Evolutionary conservation across 2,113 vertebrate genomes (phyloP).

Genomic region (Trochalopteron elliotii): DNA sequence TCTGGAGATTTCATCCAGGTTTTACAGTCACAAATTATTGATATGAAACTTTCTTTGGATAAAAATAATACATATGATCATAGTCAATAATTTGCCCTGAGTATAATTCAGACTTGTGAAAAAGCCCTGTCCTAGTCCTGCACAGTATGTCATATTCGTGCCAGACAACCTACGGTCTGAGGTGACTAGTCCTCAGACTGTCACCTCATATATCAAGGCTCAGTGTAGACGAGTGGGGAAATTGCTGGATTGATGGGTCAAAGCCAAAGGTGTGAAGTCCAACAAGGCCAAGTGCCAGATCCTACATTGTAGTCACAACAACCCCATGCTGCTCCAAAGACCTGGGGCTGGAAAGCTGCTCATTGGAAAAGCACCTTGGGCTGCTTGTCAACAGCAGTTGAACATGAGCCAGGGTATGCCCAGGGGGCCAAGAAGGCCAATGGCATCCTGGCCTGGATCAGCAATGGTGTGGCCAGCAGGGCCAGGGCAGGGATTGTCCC

Average conservation of each 20-base stretch:
- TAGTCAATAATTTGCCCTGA: background rate
- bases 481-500: background rate
- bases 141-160: background rate
- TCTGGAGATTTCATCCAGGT: background rate
- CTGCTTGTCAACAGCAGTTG: background rate
- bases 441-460: background rate
- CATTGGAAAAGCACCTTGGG: rapidly evolving
- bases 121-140: background rate
- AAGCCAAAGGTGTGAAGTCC: background rate
- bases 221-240: background rate
- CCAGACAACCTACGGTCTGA: background rate
- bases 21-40: background rate
- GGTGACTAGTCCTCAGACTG: background rate
- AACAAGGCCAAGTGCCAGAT: background rate
- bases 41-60: background rate
- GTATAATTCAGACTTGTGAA: background rate
- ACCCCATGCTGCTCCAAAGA: background rate
- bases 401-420: background rate
- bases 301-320: background rate
- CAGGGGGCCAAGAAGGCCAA: background rate
- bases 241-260: background rate
- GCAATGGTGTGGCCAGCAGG: background rate
- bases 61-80: background rate
- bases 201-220: background rate
- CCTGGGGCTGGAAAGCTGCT: background rate